phyloP scores from a whole-genome alignment of 2,113 vertebrate species.

The Neomonachus schauinslandi region DNA sequence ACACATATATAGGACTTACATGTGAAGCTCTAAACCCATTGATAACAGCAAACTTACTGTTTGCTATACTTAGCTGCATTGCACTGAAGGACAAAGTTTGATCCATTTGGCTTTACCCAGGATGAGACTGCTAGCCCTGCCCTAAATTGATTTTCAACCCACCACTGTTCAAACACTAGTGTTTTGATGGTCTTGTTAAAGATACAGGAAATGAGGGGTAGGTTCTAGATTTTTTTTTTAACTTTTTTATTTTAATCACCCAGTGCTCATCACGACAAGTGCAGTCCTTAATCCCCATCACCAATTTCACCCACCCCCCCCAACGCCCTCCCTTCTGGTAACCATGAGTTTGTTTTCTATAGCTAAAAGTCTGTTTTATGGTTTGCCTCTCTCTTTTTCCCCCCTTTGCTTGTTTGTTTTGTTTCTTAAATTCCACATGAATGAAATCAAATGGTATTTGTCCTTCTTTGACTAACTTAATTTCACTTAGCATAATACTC shows the following conservation, averaged over 20 bases:
- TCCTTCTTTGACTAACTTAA: background rate
- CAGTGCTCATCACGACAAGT: background rate
- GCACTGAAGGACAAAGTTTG: background rate
- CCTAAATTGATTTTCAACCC: background rate
- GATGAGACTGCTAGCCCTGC: background rate
- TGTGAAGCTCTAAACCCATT: background rate
- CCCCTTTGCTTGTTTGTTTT: background rate
- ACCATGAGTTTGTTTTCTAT: background rate
- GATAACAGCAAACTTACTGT: background rate
- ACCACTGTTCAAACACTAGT: background rate
- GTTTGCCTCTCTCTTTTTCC: too few relatives aligned
- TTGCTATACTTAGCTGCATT: background rate
- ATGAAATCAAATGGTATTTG: background rate
- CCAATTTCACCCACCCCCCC: background rate
- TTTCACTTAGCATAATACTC: background rate
- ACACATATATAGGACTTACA: background rate
- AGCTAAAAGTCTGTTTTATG: background rate
- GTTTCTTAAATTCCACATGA: background rate
- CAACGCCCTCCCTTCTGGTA: background rate
- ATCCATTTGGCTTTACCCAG: background rate
- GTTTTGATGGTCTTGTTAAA: background rate
- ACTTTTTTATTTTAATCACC: background rate
- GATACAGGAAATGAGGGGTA: background rate
- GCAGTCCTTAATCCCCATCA: background rate
- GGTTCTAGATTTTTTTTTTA: background rate